Evolutionary conservation across 2,888 invertebrate species (phyloP).

Genomic region (Pammene aurita): DNA sequence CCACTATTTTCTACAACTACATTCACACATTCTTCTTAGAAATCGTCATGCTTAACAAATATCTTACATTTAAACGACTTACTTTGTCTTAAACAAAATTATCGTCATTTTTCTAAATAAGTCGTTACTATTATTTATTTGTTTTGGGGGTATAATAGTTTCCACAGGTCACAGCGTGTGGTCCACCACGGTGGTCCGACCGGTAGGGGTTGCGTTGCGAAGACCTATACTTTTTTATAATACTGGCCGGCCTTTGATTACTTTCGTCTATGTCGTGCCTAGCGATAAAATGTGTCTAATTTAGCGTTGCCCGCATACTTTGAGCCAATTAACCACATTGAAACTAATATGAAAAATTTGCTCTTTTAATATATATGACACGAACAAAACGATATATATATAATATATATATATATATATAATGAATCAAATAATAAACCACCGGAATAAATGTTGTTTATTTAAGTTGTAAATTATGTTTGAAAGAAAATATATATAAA

Average conservation of each 20-base stretch:
- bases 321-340: too few species aligned
- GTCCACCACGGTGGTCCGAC: constrained; percentile 45
- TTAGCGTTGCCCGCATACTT: neutral
- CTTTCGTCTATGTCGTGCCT: neutral
- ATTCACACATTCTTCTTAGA: neutral
- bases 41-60: constrained; percentile 5
- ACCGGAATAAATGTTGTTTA: too few species aligned
- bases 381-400: too few species aligned
- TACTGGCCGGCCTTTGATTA: neutral
- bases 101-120: constrained; percentile 37
- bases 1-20: neutral
- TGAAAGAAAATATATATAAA: too few species aligned
- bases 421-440: too few species aligned
- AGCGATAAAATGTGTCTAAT: neutral
- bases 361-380: too few species aligned
- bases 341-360: too few species aligned
- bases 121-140: constrained; percentile 39
- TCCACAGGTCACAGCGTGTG: constrained; percentile 43
- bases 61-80: constrained; percentile 19
- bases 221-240: constrained; percentile 18
- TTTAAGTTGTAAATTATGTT: too few species aligned
- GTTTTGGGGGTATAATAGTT: constrained; percentile 38
- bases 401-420: too few species aligned
- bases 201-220: constrained; percentile 26
- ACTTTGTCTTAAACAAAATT: constrained; percentile 35